A percentile compares a stretch with the other conserved stretches of the same genome.
Evolutionary conservation across 2,113 vertebrate species (phyloP).

Genomic region (Mobula birostris): DNA sequence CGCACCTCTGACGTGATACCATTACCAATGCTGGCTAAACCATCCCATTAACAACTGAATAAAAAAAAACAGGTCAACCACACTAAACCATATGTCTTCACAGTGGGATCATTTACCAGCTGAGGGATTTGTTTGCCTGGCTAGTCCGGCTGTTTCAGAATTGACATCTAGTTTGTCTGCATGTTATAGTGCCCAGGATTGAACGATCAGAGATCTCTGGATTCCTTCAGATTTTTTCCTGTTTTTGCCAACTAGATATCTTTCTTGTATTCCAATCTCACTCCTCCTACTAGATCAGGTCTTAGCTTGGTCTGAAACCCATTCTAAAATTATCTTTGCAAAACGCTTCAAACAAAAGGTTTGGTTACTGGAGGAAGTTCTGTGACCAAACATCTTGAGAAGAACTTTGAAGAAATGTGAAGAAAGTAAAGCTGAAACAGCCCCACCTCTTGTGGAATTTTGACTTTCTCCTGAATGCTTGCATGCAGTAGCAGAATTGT

Average conservation of each 20-base stretch:
- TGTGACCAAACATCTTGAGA: neutral
- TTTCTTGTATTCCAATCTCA: neutral
- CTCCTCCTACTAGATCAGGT: neutral
- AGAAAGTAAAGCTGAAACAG: neutral
- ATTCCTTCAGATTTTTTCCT: neutral
- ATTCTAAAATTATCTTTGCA: neutral
- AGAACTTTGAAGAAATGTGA: neutral
- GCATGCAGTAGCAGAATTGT: neutral
- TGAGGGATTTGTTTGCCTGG: neutral
- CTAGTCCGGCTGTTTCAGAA: neutral
- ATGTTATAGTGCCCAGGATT: neutral
- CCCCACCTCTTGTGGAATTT: neutral
- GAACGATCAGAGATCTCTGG: neutral
- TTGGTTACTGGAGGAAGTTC: neutral
- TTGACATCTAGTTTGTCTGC: neutral
- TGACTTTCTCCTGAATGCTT: neutral
- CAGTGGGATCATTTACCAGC: neutral
- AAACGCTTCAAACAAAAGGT: neutral
- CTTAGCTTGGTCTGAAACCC: neutral
- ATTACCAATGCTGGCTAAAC: neutral
- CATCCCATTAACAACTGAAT: neutral
- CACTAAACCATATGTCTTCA: neutral
- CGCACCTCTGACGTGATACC: neutral
- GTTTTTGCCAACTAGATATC: neutral
- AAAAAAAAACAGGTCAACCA: neutral